Evolutionary conservation across 2,113 vertebrate species (phyloP).

Genomic region (Proteles cristata): DNA sequence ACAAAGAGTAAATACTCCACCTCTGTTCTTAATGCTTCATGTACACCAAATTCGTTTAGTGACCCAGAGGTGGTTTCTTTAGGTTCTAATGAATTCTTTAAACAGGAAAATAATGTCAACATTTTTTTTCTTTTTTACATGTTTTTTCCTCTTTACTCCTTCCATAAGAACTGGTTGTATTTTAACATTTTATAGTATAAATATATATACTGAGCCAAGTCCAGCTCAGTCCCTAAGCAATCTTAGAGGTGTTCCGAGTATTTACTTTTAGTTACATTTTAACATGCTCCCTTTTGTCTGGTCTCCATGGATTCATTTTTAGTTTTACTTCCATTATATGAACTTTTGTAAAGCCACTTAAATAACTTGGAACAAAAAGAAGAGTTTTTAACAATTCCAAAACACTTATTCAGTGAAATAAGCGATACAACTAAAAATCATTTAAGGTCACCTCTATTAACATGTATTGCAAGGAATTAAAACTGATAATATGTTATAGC

Average conservation of each 20-base stretch:
- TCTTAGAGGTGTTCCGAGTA: neutral
- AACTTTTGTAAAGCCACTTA: neutral
- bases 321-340: neutral
- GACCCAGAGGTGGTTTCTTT: no score
- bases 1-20: neutral
- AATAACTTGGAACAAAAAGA: neutral
- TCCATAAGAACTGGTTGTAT: neutral
- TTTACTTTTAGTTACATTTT: neutral
- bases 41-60: neutral
- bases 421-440: neutral
- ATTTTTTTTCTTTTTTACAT: neutral
- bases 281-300: neutral
- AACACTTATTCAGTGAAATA: slow-evolving; percentile 15
- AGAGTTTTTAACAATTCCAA: neutral
- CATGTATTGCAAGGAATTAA: neutral
- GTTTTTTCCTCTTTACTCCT: neutral
- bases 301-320: neutral
- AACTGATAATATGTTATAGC: neutral
- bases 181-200: neutral
- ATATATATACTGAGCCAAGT: neutral
- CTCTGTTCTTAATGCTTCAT: neutral
- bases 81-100: neutral
- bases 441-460: neutral
- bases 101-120: neutral
- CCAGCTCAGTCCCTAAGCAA: neutral